These are phyloP conservation scores for Vultur gryphus DNA, from an alignment of 2,797 vertebrate species.

Conservation along the genomic window DNA sequence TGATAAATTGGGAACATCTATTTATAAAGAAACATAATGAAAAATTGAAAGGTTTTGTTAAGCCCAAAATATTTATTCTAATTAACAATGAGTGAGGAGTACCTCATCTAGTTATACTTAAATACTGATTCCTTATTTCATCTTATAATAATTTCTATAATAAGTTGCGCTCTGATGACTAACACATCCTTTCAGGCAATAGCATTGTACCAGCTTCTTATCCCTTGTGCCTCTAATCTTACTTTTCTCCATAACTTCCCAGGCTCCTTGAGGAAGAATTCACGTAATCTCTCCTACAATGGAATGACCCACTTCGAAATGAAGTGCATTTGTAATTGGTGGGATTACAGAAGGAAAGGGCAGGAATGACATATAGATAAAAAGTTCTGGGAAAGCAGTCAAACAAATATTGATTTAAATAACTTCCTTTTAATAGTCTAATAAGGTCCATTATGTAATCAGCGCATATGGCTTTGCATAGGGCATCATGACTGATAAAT, in stretches of 20 bases:
- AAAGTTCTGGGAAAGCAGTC: neutral
- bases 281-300: neutral
- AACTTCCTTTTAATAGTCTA: neutral
- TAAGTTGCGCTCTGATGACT: neutral
- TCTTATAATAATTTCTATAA: neutral
- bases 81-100: neutral
- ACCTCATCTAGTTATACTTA: neutral
- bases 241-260: neutral
- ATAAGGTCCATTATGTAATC: neutral
- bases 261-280: neutral
- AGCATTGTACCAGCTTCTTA: neutral
- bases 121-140: neutral
- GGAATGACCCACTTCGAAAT: neutral
- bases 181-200: neutral
- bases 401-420: neutral
- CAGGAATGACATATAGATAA: neutral
- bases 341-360: neutral
- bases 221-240: neutral
- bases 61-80: neutral
- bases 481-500: neutral
- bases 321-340: neutral
- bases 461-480: neutral
- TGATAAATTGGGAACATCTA: neutral
- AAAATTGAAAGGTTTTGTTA: neutral
- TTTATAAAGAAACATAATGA: neutral